phyloP scores from a whole-genome alignment of 2,797 vertebrate genomes.

The Neosilurus hyrtlii region DNA sequence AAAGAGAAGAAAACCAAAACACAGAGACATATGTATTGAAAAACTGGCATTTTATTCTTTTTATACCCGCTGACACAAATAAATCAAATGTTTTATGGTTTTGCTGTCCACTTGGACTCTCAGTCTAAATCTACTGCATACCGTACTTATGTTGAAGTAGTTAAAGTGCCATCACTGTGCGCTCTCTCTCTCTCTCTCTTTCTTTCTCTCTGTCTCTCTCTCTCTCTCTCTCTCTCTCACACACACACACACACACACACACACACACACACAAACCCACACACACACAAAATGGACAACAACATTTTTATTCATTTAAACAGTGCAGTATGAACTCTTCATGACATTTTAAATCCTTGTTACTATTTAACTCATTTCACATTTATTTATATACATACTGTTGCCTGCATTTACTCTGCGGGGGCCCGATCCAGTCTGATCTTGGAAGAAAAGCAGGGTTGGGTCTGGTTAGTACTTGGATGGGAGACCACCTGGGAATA shows the following conservation, averaged over 20 bases:
- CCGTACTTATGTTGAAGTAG: neutral
- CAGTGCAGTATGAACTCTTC: constrained; percentile 3
- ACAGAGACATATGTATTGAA: neutral
- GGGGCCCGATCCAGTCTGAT: no score
- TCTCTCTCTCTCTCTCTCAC: neutral
- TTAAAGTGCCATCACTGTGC: neutral
- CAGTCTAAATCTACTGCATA: neutral
- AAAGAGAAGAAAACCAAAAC: neutral
- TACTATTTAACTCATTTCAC: neutral
- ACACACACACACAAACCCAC: neutral
- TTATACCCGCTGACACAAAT: neutral
- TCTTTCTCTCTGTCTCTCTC: neutral
- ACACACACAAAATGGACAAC: neutral
- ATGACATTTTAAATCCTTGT: constrained; percentile 7
- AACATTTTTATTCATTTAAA: neutral
- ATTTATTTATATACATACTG: neutral
- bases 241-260: neutral
- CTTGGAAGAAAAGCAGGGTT: no score
- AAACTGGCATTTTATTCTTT: neutral
- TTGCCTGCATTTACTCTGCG: no score
- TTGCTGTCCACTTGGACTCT: neutral
- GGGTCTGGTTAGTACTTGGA: no score
- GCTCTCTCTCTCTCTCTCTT: constrained; percentile 2
- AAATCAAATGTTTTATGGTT: neutral
- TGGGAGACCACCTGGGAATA: no score